Base-by-base conservation (phyloP, 2,797 vertebrate genomes). In the Craterocephalus amniculus region DNA sequence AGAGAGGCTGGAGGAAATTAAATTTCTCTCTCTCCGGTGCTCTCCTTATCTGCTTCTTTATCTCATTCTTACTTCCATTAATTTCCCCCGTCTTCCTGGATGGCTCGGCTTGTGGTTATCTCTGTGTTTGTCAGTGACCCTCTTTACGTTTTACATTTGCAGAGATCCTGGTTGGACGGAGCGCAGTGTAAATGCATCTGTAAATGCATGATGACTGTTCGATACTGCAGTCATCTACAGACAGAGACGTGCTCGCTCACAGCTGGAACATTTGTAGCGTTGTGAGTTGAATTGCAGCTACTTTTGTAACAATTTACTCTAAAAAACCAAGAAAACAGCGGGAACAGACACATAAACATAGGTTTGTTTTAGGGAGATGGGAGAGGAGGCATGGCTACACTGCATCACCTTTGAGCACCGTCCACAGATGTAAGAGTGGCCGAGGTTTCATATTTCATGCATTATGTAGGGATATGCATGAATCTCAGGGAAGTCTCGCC, bases 241-340 rank as follows among this genome's bases (percentile, higher is more conserved):
- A 70, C 67, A 1, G 59, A 54, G 54, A 62, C 6, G 54, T 1
- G 74, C 56, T 83, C 71, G 67, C 86, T 87, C 77, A 48, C 49
- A 63, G 62, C 2, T 20, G 26, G 43, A 63, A 60, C 61, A 43
- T 73, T 54, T 66, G 68, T 52, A 38, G 58, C 56, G 1, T 11
- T 20, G 35, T 51, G 69, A 74, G 68, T 14, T 8, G 56, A 70
- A 66, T n/a, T n/a, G n/a, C n/a, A 67, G 34, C n/a, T n/a, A 18
- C 27, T 34, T 61, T 9, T 2, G 38, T 63, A 35, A 4, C 43
- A 59, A 48, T 60, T 8, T 1, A 1, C 71, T 66, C 38, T 1
- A 0, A 14, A 6, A 8, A 26, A 32, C 6, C 35, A 8, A 57
- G 54, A 62, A 4, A 26, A 1, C 18, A 52, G 11, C 16, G 31